Evolutionary conservation across 2,888 invertebrate genomes (phyloP), one percentile per base, ranked within the genome.

Genomic region (Camponotus fellah): DNA sequence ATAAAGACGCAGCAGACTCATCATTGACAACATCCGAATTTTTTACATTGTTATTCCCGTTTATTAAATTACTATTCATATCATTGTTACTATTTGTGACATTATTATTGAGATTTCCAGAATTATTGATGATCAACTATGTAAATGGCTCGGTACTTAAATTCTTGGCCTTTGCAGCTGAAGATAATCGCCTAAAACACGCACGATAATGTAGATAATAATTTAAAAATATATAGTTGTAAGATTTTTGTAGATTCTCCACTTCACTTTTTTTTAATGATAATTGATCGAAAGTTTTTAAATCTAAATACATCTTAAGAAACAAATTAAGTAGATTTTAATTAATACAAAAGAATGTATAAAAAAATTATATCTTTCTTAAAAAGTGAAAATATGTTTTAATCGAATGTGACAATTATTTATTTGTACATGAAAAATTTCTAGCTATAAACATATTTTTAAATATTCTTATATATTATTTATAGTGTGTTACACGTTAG

Each of bases 111-210:
- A 4, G 10, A 75, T 49, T 62, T 26, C 34, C 68, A 81, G 46
- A 21, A 32, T 66, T 82, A n/a, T 71, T 82, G 17, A 71, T 75
- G 12, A 81, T 76, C 4, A 34, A 46, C n/a, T n/a, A n/a, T 4
- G n/a, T 3, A 46, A 14, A n/a, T 2, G 12, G 17, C 8, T 8
- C 5, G 21, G 10, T 58, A 21, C 21, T 21, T 21, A 3, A 53
- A n/a, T n/a, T 53, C n/a, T 53, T n/a, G n/a, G n/a, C n/a, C n/a
- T n/a, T n/a, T 14, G n/a, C n/a, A n/a, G 6, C 3, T 53, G 2
- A 53, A 53, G 53, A 53, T n/a, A 1, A 53, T 2, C 8, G 6
- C 8, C 53, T 53, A 53, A n/a, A 53, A 53, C 2, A 53, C 8
- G n/a, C 2, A 8, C 2, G 3, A n/a, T 53, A n/a, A 53, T n/a